Conservation (phyloP, 2,888 invertebrate genomes). For the Julus scandinavius region DNA sequence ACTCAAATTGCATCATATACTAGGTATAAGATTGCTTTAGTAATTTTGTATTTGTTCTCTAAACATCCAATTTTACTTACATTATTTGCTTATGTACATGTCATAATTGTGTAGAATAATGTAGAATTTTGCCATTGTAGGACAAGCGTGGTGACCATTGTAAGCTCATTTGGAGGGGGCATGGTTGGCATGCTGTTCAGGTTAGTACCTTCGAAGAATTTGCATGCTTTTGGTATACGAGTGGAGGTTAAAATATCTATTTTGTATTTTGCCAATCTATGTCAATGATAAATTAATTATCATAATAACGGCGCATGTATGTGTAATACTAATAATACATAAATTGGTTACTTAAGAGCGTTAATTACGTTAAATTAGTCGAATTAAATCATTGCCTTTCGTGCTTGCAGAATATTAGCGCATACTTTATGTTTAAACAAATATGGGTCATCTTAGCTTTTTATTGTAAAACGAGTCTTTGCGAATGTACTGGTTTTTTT, state of each 20-base stretch:
- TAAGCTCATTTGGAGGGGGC: conserved; percentile 86
- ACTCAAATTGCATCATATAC: too few relatives aligned
- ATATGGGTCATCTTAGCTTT: neutral
- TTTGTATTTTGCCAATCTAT: neutral
- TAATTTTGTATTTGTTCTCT: too few relatives aligned
- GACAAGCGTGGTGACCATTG: conserved; percentile 53
- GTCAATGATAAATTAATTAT: too few relatives aligned
- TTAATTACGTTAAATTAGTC: neutral
- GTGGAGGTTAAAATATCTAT: neutral
- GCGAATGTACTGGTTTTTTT: neutral
- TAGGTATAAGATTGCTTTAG: too few relatives aligned
- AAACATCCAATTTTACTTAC: too few relatives aligned
- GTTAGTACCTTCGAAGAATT: conserved; percentile 57
- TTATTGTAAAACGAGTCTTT: neutral
- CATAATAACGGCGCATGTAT: too few relatives aligned
- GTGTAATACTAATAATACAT: neutral
- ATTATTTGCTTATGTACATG: too few relatives aligned
- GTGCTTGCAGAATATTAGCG: too few relatives aligned
- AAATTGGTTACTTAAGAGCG: neutral
- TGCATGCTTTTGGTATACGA: neutral
- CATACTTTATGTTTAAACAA: too few relatives aligned
- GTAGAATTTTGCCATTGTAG: conserved; percentile 2
- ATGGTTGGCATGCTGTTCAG: conserved; percentile 70
- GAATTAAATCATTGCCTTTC: neutral
- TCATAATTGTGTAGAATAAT: neutral